These are phyloP conservation scores for Aegotheles bennettii DNA, from an alignment of 2,113 vertebrate species.

Conservation along the genomic window DNA sequence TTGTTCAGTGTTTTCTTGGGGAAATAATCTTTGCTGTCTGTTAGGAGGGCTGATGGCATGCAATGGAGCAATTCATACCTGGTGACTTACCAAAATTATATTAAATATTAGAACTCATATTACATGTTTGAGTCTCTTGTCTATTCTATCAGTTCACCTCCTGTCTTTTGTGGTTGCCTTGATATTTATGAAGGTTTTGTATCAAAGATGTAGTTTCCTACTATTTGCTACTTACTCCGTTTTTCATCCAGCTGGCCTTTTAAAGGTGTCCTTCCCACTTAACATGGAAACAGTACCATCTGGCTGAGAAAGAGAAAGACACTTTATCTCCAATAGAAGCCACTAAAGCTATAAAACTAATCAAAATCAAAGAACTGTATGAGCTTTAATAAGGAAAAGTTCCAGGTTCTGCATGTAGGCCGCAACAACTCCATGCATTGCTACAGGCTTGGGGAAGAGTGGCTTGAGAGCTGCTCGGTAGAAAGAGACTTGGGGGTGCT, in stretches of 20 bases:
- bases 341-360: background rate
- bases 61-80: background rate
- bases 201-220: background rate
- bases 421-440: too few relatives aligned
- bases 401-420: too few relatives aligned
- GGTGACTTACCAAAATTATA: background rate
- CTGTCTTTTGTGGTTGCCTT: background rate
- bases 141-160: background rate
- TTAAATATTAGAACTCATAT: background rate
- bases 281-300: background rate
- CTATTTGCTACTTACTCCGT: background rate
- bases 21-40: background rate
- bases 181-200: background rate
- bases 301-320: background rate
- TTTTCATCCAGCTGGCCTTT: background rate
- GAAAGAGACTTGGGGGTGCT: too few relatives aligned
- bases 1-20: background rate
- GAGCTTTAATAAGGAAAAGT: too few relatives aligned
- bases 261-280: background rate
- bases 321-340: slow-evolving; percentile 13
- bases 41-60: background rate
- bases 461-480: too few relatives aligned
- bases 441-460: too few relatives aligned
- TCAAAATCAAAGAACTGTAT: background rate
- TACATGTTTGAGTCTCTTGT: background rate